Evolutionary conservation across 2,113 vertebrate species (phyloP).

Genomic region (Hemicordylus capensis): DNA sequence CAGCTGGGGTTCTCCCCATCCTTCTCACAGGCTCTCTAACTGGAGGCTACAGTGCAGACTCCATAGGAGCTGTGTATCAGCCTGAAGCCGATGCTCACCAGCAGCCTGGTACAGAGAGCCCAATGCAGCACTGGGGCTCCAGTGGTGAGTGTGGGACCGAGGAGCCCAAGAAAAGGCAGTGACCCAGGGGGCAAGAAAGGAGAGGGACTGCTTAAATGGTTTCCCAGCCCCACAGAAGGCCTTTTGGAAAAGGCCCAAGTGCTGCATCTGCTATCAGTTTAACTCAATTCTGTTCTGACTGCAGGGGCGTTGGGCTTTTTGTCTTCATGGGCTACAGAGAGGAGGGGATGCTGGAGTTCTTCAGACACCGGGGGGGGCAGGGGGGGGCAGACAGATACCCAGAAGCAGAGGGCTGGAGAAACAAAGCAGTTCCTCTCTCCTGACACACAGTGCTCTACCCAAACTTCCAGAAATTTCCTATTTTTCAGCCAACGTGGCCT

Average conservation of each 20-base stretch:
- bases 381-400: too few species aligned
- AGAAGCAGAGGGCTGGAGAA: background rate
- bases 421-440: too few species aligned
- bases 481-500: too few species aligned
- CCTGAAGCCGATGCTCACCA: background rate
- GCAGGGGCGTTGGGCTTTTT: too few species aligned
- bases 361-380: too few species aligned
- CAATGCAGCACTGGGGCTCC: too few species aligned
- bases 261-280: background rate
- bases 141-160: too few species aligned
- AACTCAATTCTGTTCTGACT: background rate
- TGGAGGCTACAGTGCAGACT: background rate
- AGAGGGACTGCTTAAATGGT: too few species aligned
- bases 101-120: too few species aligned
- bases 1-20: background rate
- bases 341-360: background rate
- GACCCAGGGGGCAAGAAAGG: background rate
- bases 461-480: background rate
- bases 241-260: background rate
- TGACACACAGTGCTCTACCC: background rate
- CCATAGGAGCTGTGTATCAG: background rate
- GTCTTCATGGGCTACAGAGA: background rate
- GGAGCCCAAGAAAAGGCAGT: too few species aligned
- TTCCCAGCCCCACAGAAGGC: background rate
- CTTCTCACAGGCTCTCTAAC: background rate